These are phyloP conservation scores for Malachius bipustulatus DNA, from an alignment of 2,888 invertebrate genomes.

Conservation along the genomic window DNA sequence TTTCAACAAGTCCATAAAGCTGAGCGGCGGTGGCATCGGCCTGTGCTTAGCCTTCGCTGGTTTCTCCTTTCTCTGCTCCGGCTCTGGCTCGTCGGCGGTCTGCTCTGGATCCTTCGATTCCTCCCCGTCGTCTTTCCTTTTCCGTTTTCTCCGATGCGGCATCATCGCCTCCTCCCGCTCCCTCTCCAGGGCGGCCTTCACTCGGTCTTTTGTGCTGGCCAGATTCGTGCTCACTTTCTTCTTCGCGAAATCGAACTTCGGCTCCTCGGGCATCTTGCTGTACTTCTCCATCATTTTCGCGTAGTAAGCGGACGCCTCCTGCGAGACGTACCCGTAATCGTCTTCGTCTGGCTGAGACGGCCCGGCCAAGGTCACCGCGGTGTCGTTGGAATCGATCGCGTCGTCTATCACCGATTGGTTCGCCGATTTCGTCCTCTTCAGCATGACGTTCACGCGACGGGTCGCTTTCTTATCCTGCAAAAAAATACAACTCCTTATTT, in stretches of 20 bases:
- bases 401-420: slow-evolving; percentile 78
- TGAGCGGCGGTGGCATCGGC: slow-evolving; percentile 54
- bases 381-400: slow-evolving; percentile 64
- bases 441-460: slow-evolving; percentile 37
- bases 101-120: slow-evolving; percentile 22
- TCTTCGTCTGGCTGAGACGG: slow-evolving; percentile 78
- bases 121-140: slow-evolving; percentile 25
- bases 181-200: slow-evolving; percentile 58
- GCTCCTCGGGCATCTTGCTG: slow-evolving; percentile 57
- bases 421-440: slow-evolving; percentile 80
- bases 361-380: slow-evolving; percentile 61
- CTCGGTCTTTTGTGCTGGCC: slow-evolving; percentile 57
- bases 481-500: slow-evolving; percentile 12
- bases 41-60: slow-evolving; percentile 44
- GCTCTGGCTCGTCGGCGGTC: slow-evolving; percentile 27
- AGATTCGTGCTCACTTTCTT: slow-evolving; percentile 42
- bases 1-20: slow-evolving; percentile 67
- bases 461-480: slow-evolving; percentile 36
- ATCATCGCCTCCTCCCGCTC: slow-evolving; percentile 61
- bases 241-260: slow-evolving; percentile 50
- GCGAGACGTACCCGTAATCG: slow-evolving; percentile 83
- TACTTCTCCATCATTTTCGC: slow-evolving; percentile 79
- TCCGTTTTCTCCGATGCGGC: slow-evolving; percentile 52
- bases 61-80: slow-evolving; percentile 29
- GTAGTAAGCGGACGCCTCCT: slow-evolving; percentile 68